phyloP scores from a whole-genome alignment of 2,113 vertebrate species.

The Callocephalon fimbriatum region DNA sequence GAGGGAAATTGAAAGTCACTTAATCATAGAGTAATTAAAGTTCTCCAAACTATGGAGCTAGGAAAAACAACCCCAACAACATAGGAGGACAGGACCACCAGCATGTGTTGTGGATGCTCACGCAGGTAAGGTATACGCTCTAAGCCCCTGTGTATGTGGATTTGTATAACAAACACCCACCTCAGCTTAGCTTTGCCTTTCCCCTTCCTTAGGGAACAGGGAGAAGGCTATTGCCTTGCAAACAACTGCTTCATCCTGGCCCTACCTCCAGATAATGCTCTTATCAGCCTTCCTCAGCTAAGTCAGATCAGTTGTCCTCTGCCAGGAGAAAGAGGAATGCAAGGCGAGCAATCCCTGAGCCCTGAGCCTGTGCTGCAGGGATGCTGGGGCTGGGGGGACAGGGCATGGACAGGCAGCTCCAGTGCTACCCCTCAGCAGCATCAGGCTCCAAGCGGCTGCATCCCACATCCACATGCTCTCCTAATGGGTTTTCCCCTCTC shows the following conservation, averaged over 20 bases:
- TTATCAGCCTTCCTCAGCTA: constrained; percentile 24
- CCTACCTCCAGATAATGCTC: not conserved
- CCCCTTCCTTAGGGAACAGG: rapidly evolving
- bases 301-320: not conserved
- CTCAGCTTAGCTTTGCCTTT: not conserved
- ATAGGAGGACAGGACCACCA: not conserved
- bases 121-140: rapidly evolving
- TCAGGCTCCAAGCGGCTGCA: not conserved
- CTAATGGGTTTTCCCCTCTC: not conserved
- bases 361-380: not conserved
- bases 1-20: constrained; percentile 57
- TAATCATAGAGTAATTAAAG: constrained; percentile 44
- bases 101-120: not conserved
- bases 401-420: not conserved
- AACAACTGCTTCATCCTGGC: not conserved
- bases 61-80: not conserved
- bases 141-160: rapidly evolving
- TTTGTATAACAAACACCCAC: not conserved
- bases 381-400: not conserved
- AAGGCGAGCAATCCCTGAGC: not conserved
- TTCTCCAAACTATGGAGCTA: not conserved
- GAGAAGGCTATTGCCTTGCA: not conserved
- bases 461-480: rapidly evolving
- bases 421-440: rapidly evolving
- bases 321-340: not conserved